phyloP scores from a whole-genome alignment of 2,113 vertebrate genomes.

The Rhombomys opimus region DNA sequence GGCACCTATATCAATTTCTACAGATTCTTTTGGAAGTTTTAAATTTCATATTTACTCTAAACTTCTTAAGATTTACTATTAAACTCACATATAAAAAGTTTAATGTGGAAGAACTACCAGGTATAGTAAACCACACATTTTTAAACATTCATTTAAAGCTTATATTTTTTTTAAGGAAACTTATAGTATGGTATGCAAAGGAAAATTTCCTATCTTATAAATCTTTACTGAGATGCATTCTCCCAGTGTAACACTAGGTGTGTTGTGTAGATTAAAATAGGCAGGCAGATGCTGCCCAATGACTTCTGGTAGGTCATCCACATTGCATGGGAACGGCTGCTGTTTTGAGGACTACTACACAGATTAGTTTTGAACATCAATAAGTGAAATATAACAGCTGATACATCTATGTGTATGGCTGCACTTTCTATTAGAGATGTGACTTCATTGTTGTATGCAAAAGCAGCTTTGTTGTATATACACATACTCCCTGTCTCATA shows the following conservation, averaged over 20 bases:
- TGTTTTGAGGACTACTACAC: not conserved
- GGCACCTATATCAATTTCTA: not conserved
- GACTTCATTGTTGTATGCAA: not conserved
- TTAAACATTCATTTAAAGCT: not conserved
- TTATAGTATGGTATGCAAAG: not conserved
- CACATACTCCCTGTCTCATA: not conserved
- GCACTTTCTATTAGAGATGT: not conserved
- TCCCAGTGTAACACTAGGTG: not conserved
- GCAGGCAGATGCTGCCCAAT: not conserved
- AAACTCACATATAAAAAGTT: not conserved
- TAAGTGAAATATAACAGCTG: not conserved
- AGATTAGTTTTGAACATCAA: not conserved
- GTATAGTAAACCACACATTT: not conserved
- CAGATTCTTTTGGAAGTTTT: not conserved
- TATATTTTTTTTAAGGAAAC: not conserved
- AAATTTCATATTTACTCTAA: not conserved
- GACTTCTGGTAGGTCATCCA: not conserved
- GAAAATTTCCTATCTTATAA: not conserved
- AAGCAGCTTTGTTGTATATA: not conserved
- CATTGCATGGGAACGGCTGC: not conserved
- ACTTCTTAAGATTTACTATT: not conserved
- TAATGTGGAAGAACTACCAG: not conserved
- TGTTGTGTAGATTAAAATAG: not conserved
- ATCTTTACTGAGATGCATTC: not conserved
- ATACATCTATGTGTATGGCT: not conserved